Conservation (phyloP, 2,113 vertebrate species). For the Boulengeromyrus knoepffleri region DNA sequence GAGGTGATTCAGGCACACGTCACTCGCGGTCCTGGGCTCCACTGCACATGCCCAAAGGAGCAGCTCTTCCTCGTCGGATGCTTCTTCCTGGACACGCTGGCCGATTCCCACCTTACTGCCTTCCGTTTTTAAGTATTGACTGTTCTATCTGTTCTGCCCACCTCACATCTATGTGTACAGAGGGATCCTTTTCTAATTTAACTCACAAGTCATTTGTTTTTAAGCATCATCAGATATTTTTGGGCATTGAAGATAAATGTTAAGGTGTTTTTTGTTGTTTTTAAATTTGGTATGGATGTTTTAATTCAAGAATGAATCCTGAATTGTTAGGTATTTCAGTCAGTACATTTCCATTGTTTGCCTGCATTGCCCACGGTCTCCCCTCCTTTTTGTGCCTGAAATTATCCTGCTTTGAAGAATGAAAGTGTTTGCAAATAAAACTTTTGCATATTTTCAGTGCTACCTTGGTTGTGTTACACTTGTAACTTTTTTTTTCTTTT, state of each 20-base stretch:
- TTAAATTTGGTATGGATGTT: not conserved
- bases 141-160: not conserved
- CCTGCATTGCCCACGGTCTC: too few species aligned
- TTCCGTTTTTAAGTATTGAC: not conserved
- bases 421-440: not conserved
- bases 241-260: not conserved
- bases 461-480: not conserved
- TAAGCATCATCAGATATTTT: not conserved
- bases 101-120: not conserved
- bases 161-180: not conserved
- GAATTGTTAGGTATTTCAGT: not conserved
- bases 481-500: not conserved
- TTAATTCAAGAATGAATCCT: not conserved
- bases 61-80: not conserved
- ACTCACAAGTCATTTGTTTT: not conserved
- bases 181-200: not conserved
- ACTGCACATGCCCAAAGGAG: not conserved
- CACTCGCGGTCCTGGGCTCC: not conserved
- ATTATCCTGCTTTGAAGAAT: not conserved
- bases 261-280: not conserved
- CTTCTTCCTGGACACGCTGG: not conserved
- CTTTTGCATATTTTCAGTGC: not conserved
- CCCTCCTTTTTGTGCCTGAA: not conserved
- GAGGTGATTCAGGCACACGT: slow-evolving; percentile 20
- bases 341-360: not conserved